These are phyloP conservation scores for Drosophila phalerata DNA, from an alignment of 2,888 invertebrate genomes.

Conservation along the genomic window DNA sequence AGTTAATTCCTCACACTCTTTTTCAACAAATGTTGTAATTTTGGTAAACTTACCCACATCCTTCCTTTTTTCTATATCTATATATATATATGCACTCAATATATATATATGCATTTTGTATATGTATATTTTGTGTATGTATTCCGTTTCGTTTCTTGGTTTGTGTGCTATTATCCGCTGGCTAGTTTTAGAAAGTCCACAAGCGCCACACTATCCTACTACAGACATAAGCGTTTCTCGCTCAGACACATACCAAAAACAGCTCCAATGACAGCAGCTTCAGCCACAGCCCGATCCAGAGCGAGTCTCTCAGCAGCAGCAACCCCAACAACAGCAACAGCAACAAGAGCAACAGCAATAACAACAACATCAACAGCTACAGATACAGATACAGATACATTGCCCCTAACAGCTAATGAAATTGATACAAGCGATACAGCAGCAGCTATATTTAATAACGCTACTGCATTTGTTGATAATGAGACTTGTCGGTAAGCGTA, in stretches of 20 bases:
- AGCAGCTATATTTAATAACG: constrained; percentile 76
- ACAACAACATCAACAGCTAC: constrained; percentile 34
- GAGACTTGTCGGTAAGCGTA: constrained; percentile 83
- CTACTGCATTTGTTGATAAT: constrained; percentile 72
- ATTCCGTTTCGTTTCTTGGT: constrained; percentile 53
- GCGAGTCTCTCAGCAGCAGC: constrained; percentile 64
- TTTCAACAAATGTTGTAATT: constrained; percentile 4
- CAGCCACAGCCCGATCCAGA: constrained; percentile 54
- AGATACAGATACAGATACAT: constrained; percentile 57
- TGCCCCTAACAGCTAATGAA: constrained; percentile 62
- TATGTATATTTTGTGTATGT: constrained; percentile 20
- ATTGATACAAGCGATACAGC: constrained; percentile 68
- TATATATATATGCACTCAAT: constrained; percentile 8
- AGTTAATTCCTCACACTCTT: constrained; percentile 1
- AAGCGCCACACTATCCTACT: constrained; percentile 82
- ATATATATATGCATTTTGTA: constrained; percentile 1
- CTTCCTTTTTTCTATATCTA: constrained; percentile 6
- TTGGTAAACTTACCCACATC: constrained; percentile 40
- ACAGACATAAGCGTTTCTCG: constrained; percentile 83
- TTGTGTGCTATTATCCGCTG: constrained; percentile 69
- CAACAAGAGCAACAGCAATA: constrained; percentile 40
- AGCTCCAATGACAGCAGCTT: constrained; percentile 67
- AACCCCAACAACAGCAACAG: constrained; percentile 28
- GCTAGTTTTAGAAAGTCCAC: constrained; percentile 83
- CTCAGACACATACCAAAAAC: constrained; percentile 82